Evolutionary conservation across 1,140 invertebrate species (phyloP).

Genomic region (Plodia interpunctella): DNA sequence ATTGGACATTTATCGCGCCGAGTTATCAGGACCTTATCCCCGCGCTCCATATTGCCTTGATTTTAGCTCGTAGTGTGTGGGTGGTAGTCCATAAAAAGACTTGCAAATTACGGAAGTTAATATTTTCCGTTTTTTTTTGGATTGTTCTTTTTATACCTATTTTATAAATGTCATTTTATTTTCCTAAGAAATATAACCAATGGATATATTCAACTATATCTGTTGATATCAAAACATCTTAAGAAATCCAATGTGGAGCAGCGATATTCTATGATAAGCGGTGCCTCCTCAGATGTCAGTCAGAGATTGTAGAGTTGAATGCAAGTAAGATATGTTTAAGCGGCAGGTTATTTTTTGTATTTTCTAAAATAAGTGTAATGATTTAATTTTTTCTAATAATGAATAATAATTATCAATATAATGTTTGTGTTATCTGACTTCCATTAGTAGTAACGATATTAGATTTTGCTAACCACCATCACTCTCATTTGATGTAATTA

Average conservation of each 20-base stretch:
- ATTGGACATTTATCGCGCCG: not conserved
- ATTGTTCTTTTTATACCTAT: too few species aligned
- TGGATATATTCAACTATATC: not conserved
- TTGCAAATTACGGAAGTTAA: not conserved
- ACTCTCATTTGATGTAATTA: too few species aligned
- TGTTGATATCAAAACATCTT: slow-evolving; percentile 4
- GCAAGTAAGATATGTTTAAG: slow-evolving; percentile 35
- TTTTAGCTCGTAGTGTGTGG: not conserved
- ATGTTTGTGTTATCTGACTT: not conserved
- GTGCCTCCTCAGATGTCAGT: slow-evolving; percentile 50
- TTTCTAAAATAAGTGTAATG: too few species aligned
- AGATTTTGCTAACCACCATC: not conserved
- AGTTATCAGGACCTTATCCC: not conserved
- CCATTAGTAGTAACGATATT: not conserved
- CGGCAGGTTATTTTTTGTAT: too few species aligned
- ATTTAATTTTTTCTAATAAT: not conserved
- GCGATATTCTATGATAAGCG: slow-evolving; percentile 44
- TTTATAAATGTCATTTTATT: too few species aligned
- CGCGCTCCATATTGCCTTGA: not conserved
- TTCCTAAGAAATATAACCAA: too few species aligned
- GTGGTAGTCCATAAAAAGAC: not conserved
- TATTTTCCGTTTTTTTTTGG: not conserved
- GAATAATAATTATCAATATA: not conserved
- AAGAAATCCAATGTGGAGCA: slow-evolving; percentile 33
- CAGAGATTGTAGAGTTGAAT: slow-evolving; percentile 46